Percentiles rank a stretch among this genome's conserved stretches.
Conservation (phyloP, 2,797 vertebrate species). For the Lagocephalus sceleratus region DNA sequence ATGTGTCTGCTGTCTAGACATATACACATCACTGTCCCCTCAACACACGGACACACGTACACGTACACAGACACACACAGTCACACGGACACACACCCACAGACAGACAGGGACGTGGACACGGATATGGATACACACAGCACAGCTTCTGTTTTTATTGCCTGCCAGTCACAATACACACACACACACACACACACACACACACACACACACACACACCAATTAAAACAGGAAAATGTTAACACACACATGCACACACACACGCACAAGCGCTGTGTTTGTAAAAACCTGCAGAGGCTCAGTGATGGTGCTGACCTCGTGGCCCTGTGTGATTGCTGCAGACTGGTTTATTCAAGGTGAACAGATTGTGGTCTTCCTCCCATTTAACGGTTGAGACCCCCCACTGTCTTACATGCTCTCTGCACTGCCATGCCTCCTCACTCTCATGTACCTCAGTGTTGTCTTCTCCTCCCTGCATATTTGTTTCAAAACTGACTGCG, state of each 20-base stretch:
- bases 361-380: slow-evolving; percentile 38
- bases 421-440: slow-evolving; percentile 26
- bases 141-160: slow-evolving; percentile 30
- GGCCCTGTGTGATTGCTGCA: slow-evolving; percentile 32
- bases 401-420: slow-evolving; percentile 43
- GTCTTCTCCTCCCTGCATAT: slow-evolving; percentile 27
- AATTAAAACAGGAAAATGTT: too few relatives aligned
- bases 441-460: slow-evolving; percentile 32
- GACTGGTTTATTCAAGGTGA: slow-evolving; percentile 54
- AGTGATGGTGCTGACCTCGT: slow-evolving; percentile 10
- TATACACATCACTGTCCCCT: slow-evolving; percentile 62
- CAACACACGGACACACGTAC: slow-evolving; percentile 25
- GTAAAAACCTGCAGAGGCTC: slow-evolving; percentile 29
- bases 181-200: slow-evolving; percentile 24
- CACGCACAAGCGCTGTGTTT: not conserved
- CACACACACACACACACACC: slow-evolving; percentile 22
- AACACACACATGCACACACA: slow-evolving; percentile 12
- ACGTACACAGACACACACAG: slow-evolving; percentile 21
- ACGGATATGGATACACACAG: too few relatives aligned
- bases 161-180: slow-evolving; percentile 38
- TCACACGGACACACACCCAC: too few relatives aligned
- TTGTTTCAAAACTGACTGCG: slow-evolving; percentile 50
- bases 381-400: slow-evolving; percentile 29
- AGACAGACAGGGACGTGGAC: too few relatives aligned
- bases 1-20: slow-evolving; percentile 72